Conservation (phyloP, 2,888 invertebrate genomes). For the Caenorhabditis sinica region DNA sequence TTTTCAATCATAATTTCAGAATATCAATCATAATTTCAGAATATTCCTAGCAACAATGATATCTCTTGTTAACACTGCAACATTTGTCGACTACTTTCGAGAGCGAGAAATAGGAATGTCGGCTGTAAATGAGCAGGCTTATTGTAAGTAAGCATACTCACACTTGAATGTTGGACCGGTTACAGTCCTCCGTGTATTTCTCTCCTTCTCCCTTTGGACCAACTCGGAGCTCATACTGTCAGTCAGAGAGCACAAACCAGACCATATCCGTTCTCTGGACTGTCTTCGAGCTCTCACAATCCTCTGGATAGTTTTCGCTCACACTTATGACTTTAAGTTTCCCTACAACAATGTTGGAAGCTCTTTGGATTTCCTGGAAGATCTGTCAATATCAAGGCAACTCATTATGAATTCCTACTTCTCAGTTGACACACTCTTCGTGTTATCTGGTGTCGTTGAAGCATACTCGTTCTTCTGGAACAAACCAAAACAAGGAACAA, state of each 20-base stretch:
- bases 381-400: slow-evolving; percentile 18
- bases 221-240: slow-evolving; percentile 60
- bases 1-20: not conserved
- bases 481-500: slow-evolving; percentile 30
- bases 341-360: slow-evolving; percentile 37
- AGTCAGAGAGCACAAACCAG: slow-evolving; percentile 57
- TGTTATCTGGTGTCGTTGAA: slow-evolving; percentile 74
- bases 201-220: slow-evolving; percentile 67
- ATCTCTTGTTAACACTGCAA: slow-evolving; percentile 21
- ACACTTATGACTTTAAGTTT: slow-evolving; percentile 37
- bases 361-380: slow-evolving; percentile 15
- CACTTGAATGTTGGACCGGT: not conserved
- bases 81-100: slow-evolving; percentile 53
- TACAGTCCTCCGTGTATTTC: slow-evolving; percentile 58
- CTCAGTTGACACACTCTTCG: slow-evolving; percentile 76
- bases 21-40: slow-evolving; percentile 25
- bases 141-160: slow-evolving; percentile 12
- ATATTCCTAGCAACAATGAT: slow-evolving; percentile 36
- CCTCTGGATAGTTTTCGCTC: slow-evolving; percentile 72
- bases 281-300: slow-evolving; percentile 74
- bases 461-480: slow-evolving; percentile 75
- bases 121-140: slow-evolving; percentile 35
- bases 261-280: slow-evolving; percentile 69
- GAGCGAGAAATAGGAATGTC: slow-evolving; percentile 46
- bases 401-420: slow-evolving; percentile 67